Evolutionary conservation across 2,888 invertebrate genomes (phyloP), one percentile per base, ranked within the genome.

Genomic region (Mimumesa dahlbomi): DNA sequence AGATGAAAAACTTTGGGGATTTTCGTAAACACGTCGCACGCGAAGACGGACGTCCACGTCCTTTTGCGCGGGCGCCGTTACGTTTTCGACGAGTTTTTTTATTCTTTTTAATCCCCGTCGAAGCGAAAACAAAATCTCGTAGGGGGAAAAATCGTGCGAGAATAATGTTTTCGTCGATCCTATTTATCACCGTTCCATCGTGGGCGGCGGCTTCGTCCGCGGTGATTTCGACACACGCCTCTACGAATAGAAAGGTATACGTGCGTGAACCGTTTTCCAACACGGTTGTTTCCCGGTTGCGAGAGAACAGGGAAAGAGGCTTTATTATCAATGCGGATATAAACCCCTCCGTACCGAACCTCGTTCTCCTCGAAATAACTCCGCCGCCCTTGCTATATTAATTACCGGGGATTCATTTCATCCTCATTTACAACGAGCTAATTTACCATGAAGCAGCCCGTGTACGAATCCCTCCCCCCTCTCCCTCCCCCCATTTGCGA

Each of bases 331-430:
- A 62, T 63, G 69, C 52, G 52, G 65, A 74, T 73, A 66, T 73
- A 59, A 53, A 52, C 42, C 34, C n/a, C 18, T 13, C 14, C 38
- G 40, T 29, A 6, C 9, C 36, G 54, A 34, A 42, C 48, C 65
- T 70, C 58, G 48, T 56, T 56, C 75, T 80, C n/a, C 75, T 79
- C 74, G 78, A 82, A 84, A 84, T 84, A 84, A 81, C 77, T 84
- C 62, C 70, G 68, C n/a, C 82, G 79, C 82, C 82, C 83, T 76
- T 79, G 77, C 79, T 69, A 77, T 85, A 85, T 85, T 86, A 86
- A 85, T 86, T 85, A 84, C 82, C 72, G 72, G n/a, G 82, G 82
- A 82, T 83, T 82, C 82, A 75, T 75, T 81, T 77, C 82, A 73
- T 73, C 69, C 78, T 77, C 71, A 71, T 82, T 77, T 81, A 80